Evolutionary conservation across 2,113 vertebrate genomes (phyloP).

Genomic region (Elephantulus edwardii): DNA sequence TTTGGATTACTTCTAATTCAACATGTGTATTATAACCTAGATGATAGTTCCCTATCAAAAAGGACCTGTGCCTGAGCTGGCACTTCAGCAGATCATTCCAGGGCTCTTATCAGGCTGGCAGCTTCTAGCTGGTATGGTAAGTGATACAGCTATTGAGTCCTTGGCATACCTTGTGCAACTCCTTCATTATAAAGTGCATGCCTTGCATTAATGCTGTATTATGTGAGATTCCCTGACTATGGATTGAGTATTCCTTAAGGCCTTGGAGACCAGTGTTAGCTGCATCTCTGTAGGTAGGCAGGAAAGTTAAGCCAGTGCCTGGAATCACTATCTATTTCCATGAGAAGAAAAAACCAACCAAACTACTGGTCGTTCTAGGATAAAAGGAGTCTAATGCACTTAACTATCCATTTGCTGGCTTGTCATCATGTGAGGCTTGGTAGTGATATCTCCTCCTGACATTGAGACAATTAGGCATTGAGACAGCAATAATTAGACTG

Average conservation of each 20-base stretch:
- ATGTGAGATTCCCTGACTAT: not conserved
- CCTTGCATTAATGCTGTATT: not conserved
- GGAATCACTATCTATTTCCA: not conserved
- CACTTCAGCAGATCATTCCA: not conserved
- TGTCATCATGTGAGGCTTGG: not conserved
- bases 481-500: not conserved
- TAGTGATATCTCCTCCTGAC: not conserved
- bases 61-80: not conserved
- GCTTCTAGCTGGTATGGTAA: not conserved
- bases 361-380: not conserved
- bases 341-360: no score
- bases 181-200: not conserved
- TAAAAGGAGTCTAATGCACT: not conserved
- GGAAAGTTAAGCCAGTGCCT: not conserved
- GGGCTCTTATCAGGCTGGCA: not conserved
- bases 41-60: not conserved
- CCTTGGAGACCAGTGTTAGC: not conserved
- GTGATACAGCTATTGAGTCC: not conserved
- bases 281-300: not conserved
- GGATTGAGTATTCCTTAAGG: not conserved
- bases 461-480: not conserved
- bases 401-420: not conserved
- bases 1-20: no score
- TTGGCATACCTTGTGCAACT: not conserved
- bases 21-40: not conserved